A percentile compares a stretch with the other conserved stretches of the same genome.
Conservation (phyloP, 2,113 vertebrate genomes). For the Gallinago undulata region DNA sequence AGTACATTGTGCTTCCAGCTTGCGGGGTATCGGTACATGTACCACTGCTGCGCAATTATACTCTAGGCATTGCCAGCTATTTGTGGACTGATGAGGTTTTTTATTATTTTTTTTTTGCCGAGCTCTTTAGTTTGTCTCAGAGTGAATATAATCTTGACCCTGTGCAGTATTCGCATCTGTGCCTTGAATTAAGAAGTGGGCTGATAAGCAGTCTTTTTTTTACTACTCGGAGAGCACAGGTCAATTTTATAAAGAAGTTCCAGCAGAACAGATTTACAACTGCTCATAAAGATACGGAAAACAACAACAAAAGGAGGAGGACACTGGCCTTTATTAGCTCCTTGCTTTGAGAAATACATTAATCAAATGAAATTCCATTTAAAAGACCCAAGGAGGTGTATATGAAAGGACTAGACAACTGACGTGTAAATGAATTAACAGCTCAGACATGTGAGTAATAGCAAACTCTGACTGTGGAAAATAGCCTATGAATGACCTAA, state of each 20-base stretch:
- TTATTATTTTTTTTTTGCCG: background rate
- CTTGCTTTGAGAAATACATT: conserved; percentile 61
- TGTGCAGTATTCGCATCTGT: background rate
- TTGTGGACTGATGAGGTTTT: background rate
- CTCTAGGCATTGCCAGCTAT: background rate
- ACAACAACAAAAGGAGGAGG: conserved; percentile 32
- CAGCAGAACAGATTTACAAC: conserved; percentile 37
- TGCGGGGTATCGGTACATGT: accelerated
- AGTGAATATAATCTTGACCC: background rate
- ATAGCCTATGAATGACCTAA: background rate
- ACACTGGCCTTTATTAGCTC: conserved; percentile 65
- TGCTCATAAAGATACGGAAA: conserved; percentile 4
- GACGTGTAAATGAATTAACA: conserved; percentile 59
- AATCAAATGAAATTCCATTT: conserved; percentile 44
- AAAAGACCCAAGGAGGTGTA: conserved; percentile 54
- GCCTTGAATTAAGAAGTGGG: background rate
- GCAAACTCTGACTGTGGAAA: conserved; percentile 6
- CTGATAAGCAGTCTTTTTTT: conserved; percentile 8
- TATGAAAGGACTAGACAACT: conserved; percentile 56
- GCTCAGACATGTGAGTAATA: conserved; percentile 18
- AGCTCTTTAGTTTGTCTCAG: background rate
- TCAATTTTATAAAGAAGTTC: conserved; percentile 26
- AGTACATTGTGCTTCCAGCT: background rate
- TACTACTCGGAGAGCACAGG: conserved; percentile 2
- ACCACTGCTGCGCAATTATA: background rate